Base-by-base conservation (phyloP, 2,888 invertebrate genomes). In the Euplagia quadripunctaria region DNA sequence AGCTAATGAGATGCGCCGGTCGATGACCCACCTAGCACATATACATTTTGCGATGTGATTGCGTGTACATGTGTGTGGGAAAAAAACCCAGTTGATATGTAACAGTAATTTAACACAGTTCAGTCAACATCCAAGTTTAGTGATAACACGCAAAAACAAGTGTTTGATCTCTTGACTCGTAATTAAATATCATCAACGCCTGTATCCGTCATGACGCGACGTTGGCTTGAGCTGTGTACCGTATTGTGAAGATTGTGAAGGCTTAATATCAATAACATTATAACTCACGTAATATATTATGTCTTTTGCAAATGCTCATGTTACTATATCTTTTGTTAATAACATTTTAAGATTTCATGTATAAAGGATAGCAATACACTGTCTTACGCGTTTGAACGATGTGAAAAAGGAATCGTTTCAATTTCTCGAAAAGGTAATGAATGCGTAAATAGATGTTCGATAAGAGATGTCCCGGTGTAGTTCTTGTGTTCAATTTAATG, bases 1-100 rank as follows among this genome's bases (percentile, higher is more conserved):
- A 67, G 71, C 78, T 84, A 85, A 85, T 84, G 81, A 85, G 80
- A 70, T 68, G 69, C 76, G 68, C 76, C 72, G 77, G 77, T 31
- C 71, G 72, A 73, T 75, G 82, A 81, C 72, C 82, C 58, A 52
- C 4, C 71, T 12, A 73, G 65, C 73, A 64, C 72, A 64, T 17
- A 46, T 41, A 74, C 61, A 41, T 41, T 55, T 14, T 14, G 63
- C 68, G 6, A 55, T 49, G 52, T n/a, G 17, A 17, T 41, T n/a
- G 49, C 68, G 14, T 41, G 46, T 31, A 7, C 16, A 31, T 20
- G 42, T 61, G 46, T 64, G 31, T 16, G 42, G 51, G 67, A n/a
- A 67, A 67, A 46, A 67, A 43, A n/a, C 20, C 51, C 41, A 46
- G 71, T 61, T 12, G 58, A 65, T 68, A 41, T 71, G 67, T 65